Base-by-base conservation (phyloP, 1,140 invertebrate species). In the Pogonus chalceus region DNA sequence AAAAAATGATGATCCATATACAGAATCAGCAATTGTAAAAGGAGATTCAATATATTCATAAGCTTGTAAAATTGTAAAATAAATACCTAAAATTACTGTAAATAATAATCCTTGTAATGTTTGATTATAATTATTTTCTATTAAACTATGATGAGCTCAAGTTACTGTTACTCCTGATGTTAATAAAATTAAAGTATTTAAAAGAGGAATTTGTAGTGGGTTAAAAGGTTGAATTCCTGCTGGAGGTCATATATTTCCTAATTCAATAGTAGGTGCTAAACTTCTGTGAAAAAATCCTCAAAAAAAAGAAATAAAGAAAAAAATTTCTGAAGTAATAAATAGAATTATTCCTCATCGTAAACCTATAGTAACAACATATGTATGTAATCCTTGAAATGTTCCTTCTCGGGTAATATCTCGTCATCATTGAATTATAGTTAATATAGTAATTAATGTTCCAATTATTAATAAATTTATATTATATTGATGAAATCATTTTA, bases 1-100 rank as follows among this genome's bases (percentile, higher is more conserved):
- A 76, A 80, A 86, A 73, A 85, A 87, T 22, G 72, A 77, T 53
- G 79, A 76, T 14, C 83, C 81, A 72, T 79, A 87, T 65, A 77
- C 65, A 61, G 76, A 77, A 67, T 83, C 78, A 55, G 73, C 61
- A 66, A 82, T 78, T 35, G 68, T 58, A 70, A 82, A 84, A 0
- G 61, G 54, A 1, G 76, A 59, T 64, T 74, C 64, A 4, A 59
- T 35, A 67, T 79, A 77, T 74, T 74, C 67, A 54, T 54, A 20
- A 23, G 51, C 7, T 70, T 70, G 68, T 46, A 64, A 60, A 48
- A 68, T 64, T 22, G 48, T 43, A 52, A 56, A 67, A 39, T 63
- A 67, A 23, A 61, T 23, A 26, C 61, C 62, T 70, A 82, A 65
- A 46, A 77, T 51, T 58, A 81, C 64, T 20, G 80, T 83, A 56